Conservation (phyloP, 2,113 vertebrate genomes). For the Ardeotis arabs region DNA sequence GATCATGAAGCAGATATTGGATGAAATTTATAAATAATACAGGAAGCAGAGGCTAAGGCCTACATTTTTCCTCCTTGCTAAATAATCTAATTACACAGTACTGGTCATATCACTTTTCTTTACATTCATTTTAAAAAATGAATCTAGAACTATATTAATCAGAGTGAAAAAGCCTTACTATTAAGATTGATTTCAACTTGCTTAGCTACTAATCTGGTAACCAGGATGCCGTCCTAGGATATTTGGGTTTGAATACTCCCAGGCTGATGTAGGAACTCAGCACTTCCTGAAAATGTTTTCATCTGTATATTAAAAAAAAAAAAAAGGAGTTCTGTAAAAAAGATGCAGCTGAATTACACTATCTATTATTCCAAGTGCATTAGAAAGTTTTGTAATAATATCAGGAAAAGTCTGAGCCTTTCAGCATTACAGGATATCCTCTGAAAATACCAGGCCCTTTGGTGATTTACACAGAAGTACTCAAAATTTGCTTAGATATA, state of each 20-base stretch:
- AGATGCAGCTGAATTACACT: not conserved
- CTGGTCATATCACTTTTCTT: not conserved
- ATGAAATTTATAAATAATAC: not conserved
- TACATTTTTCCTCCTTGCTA: not conserved
- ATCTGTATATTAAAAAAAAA: not conserved
- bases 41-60: rapidly evolving
- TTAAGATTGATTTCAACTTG: not conserved
- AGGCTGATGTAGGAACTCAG: not conserved
- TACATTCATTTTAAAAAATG: not conserved
- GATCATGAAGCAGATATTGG: not conserved
- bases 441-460: not conserved
- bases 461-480: not conserved
- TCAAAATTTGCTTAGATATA: not conserved
- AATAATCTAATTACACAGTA: not conserved
- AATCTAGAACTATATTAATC: not conserved
- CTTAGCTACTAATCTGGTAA: not conserved
- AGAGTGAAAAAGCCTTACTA: not conserved
- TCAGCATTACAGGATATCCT: not conserved
- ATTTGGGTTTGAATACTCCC: not conserved
- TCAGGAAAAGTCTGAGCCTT: not conserved
- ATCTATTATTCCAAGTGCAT: not conserved
- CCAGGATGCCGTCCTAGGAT: not conserved
- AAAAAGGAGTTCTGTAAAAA: not conserved
- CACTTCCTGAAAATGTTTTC: not conserved
- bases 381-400: not conserved